Evolutionary conservation across 2,888 invertebrate species (phyloP).

Genomic region (Eristalis pertinax): DNA sequence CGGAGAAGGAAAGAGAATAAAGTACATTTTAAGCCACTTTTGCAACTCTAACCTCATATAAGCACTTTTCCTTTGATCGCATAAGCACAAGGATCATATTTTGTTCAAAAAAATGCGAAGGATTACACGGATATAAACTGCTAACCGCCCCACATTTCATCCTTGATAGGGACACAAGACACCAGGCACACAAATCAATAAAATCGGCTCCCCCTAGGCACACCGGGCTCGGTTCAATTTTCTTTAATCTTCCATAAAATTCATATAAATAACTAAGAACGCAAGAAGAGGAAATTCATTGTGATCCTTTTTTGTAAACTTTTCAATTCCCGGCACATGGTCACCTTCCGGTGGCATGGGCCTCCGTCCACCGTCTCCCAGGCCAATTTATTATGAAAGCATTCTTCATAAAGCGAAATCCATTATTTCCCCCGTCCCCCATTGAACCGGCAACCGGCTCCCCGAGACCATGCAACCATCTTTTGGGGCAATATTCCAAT

Average conservation of each 20-base stretch:
- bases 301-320: background rate
- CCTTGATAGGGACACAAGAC: background rate
- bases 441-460: background rate
- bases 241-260: background rate
- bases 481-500: background rate
- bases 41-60: too few relatives aligned
- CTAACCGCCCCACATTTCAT: background rate
- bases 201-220: background rate
- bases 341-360: background rate
- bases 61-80: too few relatives aligned
- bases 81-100: too few relatives aligned
- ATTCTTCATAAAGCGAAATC: background rate
- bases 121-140: too few relatives aligned
- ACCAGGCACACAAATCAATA: too few relatives aligned
- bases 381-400: background rate
- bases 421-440: background rate
- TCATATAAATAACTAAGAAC: background rate
- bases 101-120: too few relatives aligned
- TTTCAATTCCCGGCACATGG: background rate
- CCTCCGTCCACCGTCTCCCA: background rate
- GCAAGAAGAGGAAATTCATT: background rate
- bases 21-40: too few relatives aligned
- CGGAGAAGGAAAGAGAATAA: too few relatives aligned
- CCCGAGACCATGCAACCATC: background rate
- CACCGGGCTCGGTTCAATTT: background rate